These are phyloP conservation scores for Misgurnus mizolepis DNA, from an alignment of 2,113 vertebrate species.

Conservation along the genomic window DNA sequence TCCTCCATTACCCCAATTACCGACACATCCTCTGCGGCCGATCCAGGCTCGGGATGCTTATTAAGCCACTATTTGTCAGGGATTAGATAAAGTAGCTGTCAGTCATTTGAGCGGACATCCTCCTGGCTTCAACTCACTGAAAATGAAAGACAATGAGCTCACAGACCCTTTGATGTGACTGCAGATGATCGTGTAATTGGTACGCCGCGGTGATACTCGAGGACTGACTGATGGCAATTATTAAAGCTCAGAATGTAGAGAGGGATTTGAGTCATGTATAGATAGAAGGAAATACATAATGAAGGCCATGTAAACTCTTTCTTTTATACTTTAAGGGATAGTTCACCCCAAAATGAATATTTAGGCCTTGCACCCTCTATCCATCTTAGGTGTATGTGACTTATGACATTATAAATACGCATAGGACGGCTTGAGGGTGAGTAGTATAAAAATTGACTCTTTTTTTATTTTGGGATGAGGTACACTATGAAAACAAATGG, in stretches of 20 bases:
- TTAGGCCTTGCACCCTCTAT: too few species aligned
- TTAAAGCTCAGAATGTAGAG: conserved; percentile 1
- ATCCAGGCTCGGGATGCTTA: conserved; percentile 80
- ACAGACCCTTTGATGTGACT: conserved; percentile 52
- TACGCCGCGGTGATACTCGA: conserved; percentile 44
- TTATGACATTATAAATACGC: too few species aligned
- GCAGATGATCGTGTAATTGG: conserved; percentile 52
- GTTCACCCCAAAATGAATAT: too few species aligned
- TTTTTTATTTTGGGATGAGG: too few species aligned
- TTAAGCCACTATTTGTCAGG: conserved; percentile 85
- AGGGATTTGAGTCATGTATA: background rate
- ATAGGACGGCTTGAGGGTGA: too few species aligned
- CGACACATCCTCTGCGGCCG: conserved; percentile 84
- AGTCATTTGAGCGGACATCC: conserved; percentile 63
- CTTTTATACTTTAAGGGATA: too few species aligned
- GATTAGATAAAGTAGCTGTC: conserved; percentile 73
- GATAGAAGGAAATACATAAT: background rate
- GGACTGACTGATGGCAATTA: conserved; percentile 48
- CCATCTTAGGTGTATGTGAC: too few species aligned
- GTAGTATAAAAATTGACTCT: too few species aligned
- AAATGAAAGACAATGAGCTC: conserved; percentile 40
- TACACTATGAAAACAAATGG: too few species aligned
- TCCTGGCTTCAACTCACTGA: conserved; percentile 28
- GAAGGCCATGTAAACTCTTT: background rate
- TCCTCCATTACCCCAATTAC: conserved; percentile 86